These are phyloP conservation scores for Deroptyus accipitrinus DNA, from an alignment of 2,113 vertebrate genomes.

Conservation along the genomic window DNA sequence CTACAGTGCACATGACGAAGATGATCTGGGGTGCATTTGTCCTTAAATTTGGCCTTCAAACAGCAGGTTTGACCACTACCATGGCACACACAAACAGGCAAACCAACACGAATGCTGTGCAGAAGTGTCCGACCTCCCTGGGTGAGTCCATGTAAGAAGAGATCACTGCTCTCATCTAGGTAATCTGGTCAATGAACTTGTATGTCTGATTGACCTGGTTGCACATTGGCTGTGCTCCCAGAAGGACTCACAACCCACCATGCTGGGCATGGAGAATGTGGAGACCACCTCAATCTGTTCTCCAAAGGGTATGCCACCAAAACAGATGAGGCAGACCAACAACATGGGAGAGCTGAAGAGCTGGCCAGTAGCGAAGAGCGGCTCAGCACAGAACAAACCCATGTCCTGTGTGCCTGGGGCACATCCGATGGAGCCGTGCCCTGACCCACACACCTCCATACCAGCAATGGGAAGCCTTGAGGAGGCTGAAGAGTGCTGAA, in stretches of 20 bases:
- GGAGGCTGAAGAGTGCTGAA: not conserved
- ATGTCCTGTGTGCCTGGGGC: rapidly evolving
- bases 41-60: not conserved
- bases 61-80: not conserved
- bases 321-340: not conserved
- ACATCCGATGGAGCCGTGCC: not conserved
- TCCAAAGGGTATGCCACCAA: not conserved
- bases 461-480: not conserved
- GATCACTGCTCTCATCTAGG: not conserved
- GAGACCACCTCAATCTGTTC: not conserved
- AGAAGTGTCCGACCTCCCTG: not conserved
- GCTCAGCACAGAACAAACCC: not conserved
- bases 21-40: not conserved
- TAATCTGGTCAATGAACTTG: not conserved
- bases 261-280: rapidly evolving
- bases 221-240: rapidly evolving
- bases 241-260: not conserved
- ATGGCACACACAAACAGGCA: rapidly evolving
- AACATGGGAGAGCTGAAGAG: not conserved
- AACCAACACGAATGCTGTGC: rapidly evolving
- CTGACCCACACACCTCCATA: not conserved
- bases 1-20: rapidly evolving
- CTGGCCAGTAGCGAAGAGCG: rapidly evolving
- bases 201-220: rapidly evolving
- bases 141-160: not conserved